These are phyloP conservation scores for Gortyna flavago DNA, from an alignment of 2,888 invertebrate species.

Conservation along the genomic window DNA sequence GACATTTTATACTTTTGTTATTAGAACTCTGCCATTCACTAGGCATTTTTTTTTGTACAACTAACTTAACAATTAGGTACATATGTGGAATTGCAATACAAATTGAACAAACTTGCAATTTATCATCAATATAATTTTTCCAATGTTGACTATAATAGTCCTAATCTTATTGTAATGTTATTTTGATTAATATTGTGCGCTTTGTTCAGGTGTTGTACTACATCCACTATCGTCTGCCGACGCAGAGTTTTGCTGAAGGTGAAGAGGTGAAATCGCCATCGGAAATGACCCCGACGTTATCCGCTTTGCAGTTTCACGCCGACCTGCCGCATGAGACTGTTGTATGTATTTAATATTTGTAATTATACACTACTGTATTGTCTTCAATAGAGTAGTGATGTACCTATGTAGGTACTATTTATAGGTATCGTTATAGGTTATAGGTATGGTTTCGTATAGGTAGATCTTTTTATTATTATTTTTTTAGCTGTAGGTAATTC, in stretches of 20 bases:
- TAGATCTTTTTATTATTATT: background rate
- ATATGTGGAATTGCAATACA: background rate
- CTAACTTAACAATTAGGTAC: background rate
- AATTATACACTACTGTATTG: background rate
- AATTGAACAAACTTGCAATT: background rate
- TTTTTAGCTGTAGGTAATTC: background rate
- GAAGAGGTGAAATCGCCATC: conserved; percentile 89
- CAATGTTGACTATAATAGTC: background rate
- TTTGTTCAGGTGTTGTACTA: conserved; percentile 93
- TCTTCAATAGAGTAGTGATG: too few relatives aligned
- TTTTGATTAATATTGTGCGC: background rate
- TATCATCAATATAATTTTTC: background rate
- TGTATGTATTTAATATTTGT: conserved; percentile 54
- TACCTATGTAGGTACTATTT: background rate
- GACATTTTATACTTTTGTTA: conserved; percentile 4
- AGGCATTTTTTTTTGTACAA: background rate
- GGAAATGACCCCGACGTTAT: conserved; percentile 92
- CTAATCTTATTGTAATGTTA: background rate
- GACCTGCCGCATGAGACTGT: conserved; percentile 96
- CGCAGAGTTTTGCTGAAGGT: conserved; percentile 92
- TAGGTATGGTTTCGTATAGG: too few relatives aligned
- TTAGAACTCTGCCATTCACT: background rate
- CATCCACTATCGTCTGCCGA: conserved; percentile 94
- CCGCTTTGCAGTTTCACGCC: conserved; percentile 96
- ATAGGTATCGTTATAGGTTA: too few relatives aligned